phyloP scores from a whole-genome alignment of 2,113 vertebrate genomes.

The Grantiella picta region DNA sequence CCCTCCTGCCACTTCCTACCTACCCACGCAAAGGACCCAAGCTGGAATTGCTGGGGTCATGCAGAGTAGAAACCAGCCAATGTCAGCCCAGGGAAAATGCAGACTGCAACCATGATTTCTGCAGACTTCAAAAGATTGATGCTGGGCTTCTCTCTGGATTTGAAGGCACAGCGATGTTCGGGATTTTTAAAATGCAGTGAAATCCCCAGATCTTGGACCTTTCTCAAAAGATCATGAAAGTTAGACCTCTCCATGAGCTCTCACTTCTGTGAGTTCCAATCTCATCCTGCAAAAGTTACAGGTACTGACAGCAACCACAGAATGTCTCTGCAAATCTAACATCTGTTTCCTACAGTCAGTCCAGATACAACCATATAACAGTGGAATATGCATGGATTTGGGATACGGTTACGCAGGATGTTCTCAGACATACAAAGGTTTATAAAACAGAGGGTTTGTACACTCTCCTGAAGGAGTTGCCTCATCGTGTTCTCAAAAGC shows the following conservation, averaged over 20 bases:
- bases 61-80: neutral
- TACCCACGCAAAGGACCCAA: fast-evolving
- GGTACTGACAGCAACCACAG: neutral
- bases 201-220: neutral
- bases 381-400: neutral
- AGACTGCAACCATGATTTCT: neutral
- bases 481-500: neutral
- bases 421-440: neutral
- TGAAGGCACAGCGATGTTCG: neutral
- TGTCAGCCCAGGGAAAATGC: neutral
- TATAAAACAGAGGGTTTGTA: neutral
- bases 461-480: neutral
- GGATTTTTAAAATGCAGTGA: neutral
- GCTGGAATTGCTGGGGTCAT: neutral
- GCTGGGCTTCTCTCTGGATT: neutral
- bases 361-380: neutral
- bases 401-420: fast-evolving
- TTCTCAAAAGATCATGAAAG: neutral
- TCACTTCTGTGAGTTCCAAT: neutral
- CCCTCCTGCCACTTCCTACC: neutral
- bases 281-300: neutral
- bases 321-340: neutral
- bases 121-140: neutral
- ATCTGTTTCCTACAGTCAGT: neutral
- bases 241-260: neutral